Percentiles rank a stretch among this genome's conserved stretches.
phyloP scores from a whole-genome alignment of 1,140 invertebrate species.

The Goniozus legneri region DNA sequence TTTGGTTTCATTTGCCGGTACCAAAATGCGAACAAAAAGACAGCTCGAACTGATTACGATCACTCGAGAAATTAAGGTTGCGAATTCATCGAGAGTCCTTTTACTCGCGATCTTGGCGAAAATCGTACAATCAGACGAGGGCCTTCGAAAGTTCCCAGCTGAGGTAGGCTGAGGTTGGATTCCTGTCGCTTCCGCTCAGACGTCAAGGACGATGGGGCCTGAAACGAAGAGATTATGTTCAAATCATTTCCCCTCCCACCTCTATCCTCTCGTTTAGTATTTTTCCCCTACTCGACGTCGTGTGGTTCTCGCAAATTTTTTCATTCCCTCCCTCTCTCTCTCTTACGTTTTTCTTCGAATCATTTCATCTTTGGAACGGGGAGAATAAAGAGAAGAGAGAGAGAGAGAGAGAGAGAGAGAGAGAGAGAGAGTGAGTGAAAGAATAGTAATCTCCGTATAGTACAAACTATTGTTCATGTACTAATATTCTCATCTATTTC shows the following conservation, averaged over 20 bases:
- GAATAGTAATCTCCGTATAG: conserved; percentile 30
- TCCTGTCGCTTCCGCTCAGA: conserved; percentile 21
- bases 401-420: too few species aligned
- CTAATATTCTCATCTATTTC: conserved; percentile 11
- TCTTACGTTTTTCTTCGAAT: not conserved
- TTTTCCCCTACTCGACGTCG: not conserved
- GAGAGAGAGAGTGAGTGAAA: too few species aligned
- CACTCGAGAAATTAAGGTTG: too few species aligned
- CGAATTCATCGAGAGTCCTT: too few species aligned
- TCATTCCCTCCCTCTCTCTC: not conserved
- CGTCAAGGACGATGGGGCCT: conserved; percentile 24
- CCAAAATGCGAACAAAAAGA: too few species aligned
- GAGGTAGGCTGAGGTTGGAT: conserved; percentile 11
- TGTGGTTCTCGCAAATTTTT: not conserved
- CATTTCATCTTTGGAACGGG: too few species aligned
- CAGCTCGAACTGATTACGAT: too few species aligned
- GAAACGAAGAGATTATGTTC: conserved; percentile 34
- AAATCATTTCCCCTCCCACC: conserved; percentile 10
- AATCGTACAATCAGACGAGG: conserved; percentile 13
- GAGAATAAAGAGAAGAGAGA: too few species aligned
- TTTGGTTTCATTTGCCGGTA: too few species aligned
- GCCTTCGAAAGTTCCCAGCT: conserved; percentile 19
- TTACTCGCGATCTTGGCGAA: too few species aligned
- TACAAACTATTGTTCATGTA: conserved; percentile 23
- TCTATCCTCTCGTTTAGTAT: not conserved